Evolutionary conservation across 2,113 vertebrate species (phyloP).

Genomic region (Hydropotes inermis): DNA sequence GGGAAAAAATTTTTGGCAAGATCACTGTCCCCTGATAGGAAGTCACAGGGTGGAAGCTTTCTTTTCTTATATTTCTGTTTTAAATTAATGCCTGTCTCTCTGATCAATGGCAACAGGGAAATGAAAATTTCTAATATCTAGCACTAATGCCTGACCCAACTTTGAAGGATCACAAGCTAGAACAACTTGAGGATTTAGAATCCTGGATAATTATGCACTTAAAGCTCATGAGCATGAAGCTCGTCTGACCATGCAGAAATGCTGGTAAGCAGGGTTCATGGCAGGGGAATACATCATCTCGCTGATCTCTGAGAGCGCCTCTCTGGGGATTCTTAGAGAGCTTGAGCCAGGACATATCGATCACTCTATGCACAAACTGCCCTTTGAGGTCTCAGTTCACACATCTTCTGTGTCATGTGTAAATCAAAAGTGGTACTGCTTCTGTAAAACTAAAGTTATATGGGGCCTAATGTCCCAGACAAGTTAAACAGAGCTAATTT

Average conservation of each 20-base stretch:
- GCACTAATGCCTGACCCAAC: conserved; percentile 42
- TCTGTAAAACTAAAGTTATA: background rate
- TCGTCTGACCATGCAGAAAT: conserved; percentile 66
- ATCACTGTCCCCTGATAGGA: conserved; percentile 44
- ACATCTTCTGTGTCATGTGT: conserved; percentile 17
- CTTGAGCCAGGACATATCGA: background rate
- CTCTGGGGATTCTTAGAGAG: background rate
- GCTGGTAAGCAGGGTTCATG: conserved; percentile 48
- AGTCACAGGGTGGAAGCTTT: conserved; percentile 52
- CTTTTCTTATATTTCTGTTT: conserved; percentile 46
- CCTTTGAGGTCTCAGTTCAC: conserved; percentile 30
- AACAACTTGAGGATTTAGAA: conserved; percentile 53
- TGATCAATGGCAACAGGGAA: conserved; percentile 41
- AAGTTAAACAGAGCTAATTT: background rate
- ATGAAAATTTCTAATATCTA: conserved; percentile 46
- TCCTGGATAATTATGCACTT: conserved; percentile 55
- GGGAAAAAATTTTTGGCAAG: conserved; percentile 64
- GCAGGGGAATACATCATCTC: conserved; percentile 1
- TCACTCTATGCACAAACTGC: background rate
- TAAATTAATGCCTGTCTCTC: conserved; percentile 38
- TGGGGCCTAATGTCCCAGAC: background rate
- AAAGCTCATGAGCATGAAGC: conserved; percentile 61
- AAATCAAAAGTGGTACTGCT: conserved; percentile 36
- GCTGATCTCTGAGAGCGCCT: background rate
- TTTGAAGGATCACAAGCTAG: conserved; percentile 53